Evolutionary conservation across 2,113 vertebrate genomes (phyloP), one percentile per base, ranked within the genome.

Genomic region (Proterorhinus semilunaris): DNA sequence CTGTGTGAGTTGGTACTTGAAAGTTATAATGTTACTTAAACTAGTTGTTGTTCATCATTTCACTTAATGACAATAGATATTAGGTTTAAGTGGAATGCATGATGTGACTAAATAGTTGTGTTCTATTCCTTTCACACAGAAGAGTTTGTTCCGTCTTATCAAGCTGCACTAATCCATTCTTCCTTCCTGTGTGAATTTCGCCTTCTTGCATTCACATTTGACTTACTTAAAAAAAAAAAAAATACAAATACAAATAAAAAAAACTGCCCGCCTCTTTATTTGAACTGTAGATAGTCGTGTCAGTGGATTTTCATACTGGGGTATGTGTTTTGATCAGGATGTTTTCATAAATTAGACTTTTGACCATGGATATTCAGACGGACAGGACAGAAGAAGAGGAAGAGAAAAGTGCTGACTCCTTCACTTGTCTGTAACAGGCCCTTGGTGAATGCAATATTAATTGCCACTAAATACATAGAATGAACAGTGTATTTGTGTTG

Each of bases 131-230:
- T 10, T 47, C 46, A 47, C 11, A 48, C 57, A 17, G 21, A 66
- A 59, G 44, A 15, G 3, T 21, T n/a, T 49, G n/a, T 61, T 27
- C 44, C 71, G 65, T 68, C 6, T 79, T 69, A 52, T 82, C 74
- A 72, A 62, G 50, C 58, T 27, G 21, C 42, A 36, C 63, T 57
- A 43, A 64, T 21, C 82, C 83, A 84, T 74, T 75, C 76, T 84
- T 86, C 80, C 80, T 83, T 88, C 83, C 81, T 80, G 72, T 57
- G 21, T 76, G 47, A 27, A 70, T 67, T 10, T 47, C 79, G 71
- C 74, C 15, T 27, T 68, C 75, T 10, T 15, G 65, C 82, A 69
- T 72, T 21, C 49, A 62, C 76, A 75, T 76, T 80, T 78, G 17
- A 10, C n/a, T n/a, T n/a, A n/a, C n/a, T n/a, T n/a, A n/a, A n/a